These are phyloP conservation scores for Pristionchus fissidentatus DNA, from an alignment of 2,888 invertebrate genomes.

Conservation along the genomic window DNA sequence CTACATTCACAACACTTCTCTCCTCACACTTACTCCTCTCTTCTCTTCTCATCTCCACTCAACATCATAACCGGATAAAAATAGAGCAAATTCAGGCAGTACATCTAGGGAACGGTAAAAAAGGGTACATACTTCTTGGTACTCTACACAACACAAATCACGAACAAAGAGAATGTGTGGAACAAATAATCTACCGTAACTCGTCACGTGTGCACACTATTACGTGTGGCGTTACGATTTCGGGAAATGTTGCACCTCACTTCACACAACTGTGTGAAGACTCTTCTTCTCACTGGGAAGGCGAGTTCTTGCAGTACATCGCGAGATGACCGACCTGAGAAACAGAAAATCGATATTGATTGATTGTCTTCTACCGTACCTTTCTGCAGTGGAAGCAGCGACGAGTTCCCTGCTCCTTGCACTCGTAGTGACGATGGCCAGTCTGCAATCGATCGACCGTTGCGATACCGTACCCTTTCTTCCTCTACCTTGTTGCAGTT, in stretches of 20 bases:
- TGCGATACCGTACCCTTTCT: not conserved
- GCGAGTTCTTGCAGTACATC: slow-evolving; percentile 27
- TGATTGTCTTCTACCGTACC: not conserved
- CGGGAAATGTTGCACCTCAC: not conserved
- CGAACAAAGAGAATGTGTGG: not conserved
- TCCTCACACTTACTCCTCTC: not conserved
- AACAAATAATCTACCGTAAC: not conserved
- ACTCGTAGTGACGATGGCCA: slow-evolving; percentile 34
- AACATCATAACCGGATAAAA: not conserved
- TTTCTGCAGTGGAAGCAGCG: slow-evolving; percentile 40
- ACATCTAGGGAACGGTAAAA: not conserved
- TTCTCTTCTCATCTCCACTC: not conserved
- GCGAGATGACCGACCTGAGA: slow-evolving; percentile 25
- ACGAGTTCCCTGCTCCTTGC: slow-evolving; percentile 30
- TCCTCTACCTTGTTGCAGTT: slow-evolving; percentile 29
- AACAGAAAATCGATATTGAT: not conserved
- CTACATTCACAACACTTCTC: too few species aligned
- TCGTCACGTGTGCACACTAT: not conserved
- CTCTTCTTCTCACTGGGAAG: slow-evolving; percentile 9
- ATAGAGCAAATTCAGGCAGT: slow-evolving; percentile 34
- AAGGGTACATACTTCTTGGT: not conserved
- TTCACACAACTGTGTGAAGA: not conserved
- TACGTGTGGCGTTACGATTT: too few species aligned
- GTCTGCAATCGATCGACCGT: not conserved
- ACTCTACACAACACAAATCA: not conserved